Evolutionary conservation across 2,888 invertebrate genomes (phyloP), one percentile per base, ranked within the genome.

Genomic region (Nymphalis c-album): DNA sequence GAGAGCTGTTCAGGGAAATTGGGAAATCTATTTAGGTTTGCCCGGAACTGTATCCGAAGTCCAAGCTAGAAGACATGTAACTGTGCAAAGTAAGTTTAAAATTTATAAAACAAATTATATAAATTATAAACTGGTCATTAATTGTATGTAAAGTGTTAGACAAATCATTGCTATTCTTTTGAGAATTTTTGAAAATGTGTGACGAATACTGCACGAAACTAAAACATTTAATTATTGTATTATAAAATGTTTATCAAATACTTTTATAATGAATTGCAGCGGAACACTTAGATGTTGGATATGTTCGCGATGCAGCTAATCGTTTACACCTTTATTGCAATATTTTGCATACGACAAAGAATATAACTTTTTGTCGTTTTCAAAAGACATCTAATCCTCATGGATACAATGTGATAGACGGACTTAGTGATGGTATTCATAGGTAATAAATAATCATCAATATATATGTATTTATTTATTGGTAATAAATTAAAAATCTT

Each of bases 281-380:
- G 60, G 92, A 93, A 75, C 85, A 86, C n/a, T 76, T 93, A 5
- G 86, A 89, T 61, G 84, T 86, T 8, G 93, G 93, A 1, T 91
- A 84, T 70, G 72, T 85, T 20, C 81, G 81, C 31, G 85, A 87
- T 64, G 69, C 75, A 0, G 75, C 69, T 8, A 65, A 74, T 57
- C 87, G 87, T 65, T 68, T 93, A 50, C 83, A 90, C 73, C 70
- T 93, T 16, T 92, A 87, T 72, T 93, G 93, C 74, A 93, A 93
- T 70, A 84, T 93, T 60, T 71, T 87, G 62, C 85, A 93, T 60
- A 80, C 90, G 0, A 72, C 75, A 3, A 89, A 85, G 71, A 86
- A 85, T 69, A 80, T 93, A 17, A 89, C 90, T 0, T 92, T 93
- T 74, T 93, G 93, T 71, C 87, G 93, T 10, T 93, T 93, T 74